Evolutionary conservation across 2,797 vertebrate species (phyloP).

Genomic region (Vespertilio murinus): DNA sequence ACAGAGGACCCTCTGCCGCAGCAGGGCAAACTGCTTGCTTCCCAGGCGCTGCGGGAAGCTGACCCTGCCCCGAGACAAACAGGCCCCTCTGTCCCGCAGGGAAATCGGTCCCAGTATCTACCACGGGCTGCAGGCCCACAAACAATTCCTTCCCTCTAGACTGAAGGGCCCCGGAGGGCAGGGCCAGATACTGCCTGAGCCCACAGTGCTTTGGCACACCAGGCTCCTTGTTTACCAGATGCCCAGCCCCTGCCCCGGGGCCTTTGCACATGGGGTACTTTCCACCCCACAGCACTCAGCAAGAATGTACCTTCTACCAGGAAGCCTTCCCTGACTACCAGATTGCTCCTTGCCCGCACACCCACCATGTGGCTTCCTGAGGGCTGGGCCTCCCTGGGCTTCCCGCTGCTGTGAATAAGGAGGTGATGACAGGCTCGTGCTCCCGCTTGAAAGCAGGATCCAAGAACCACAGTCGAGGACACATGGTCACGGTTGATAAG

Average conservation of each 20-base stretch:
- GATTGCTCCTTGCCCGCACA: not conserved
- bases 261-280: not conserved
- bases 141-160: rapidly evolving
- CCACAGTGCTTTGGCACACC: rapidly evolving
- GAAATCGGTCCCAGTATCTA: not conserved
- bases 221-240: not conserved
- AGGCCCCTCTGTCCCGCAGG: not conserved
- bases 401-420: rapidly evolving
- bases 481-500: not conserved
- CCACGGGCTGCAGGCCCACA: not conserved
- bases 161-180: rapidly evolving
- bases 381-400: not conserved
- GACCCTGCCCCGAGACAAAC: not conserved
- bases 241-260: not conserved
- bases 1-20: no score
- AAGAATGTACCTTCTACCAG: rapidly evolving
- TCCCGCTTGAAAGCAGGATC: not conserved
- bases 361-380: not conserved
- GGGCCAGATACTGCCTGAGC: not conserved
- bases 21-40: no score
- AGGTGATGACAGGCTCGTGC: rapidly evolving
- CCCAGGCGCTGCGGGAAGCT: not conserved
- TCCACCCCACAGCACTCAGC: not conserved
- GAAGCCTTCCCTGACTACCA: not conserved
- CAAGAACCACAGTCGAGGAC: rapidly evolving